Evolutionary conservation across 2,113 vertebrate genomes (phyloP).

Genomic region (Fukomys damarensis): DNA sequence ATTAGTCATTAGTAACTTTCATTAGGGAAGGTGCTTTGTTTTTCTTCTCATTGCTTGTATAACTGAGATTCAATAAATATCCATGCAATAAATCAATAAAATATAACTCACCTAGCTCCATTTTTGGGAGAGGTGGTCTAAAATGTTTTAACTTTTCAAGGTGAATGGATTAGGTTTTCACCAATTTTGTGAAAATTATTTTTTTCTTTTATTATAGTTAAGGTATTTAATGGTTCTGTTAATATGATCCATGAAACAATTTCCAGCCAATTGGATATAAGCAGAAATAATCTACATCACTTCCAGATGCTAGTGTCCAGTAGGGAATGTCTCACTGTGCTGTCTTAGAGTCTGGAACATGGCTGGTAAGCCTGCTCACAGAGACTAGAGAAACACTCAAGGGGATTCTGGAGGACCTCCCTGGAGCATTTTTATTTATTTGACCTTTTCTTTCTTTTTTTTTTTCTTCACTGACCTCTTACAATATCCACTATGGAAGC

Average conservation of each 20-base stretch:
- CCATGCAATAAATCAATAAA: not conserved
- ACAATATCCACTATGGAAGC: not conserved
- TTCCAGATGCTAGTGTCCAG: not conserved
- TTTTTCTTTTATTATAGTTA: not conserved
- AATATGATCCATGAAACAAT: not conserved
- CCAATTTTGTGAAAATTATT: not conserved
- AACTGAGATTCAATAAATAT: constrained; percentile 12
- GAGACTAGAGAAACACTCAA: not conserved
- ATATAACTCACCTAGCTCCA: not conserved
- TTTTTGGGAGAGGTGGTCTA: not conserved
- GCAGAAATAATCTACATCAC: not conserved
- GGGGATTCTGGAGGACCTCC: not conserved
- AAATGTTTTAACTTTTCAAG: constrained; percentile 7
- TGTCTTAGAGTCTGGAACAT: not conserved
- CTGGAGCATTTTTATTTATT: not conserved
- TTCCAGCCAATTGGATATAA: not conserved
- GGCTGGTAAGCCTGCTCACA: not conserved
- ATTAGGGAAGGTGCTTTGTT: not conserved
- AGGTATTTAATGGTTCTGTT: not conserved
- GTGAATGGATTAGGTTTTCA: constrained; percentile 6
- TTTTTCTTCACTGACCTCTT: not conserved
- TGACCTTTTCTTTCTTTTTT: not conserved
- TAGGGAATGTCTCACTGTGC: not conserved
- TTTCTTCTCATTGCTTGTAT: constrained; percentile 23
- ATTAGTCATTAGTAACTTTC: not conserved